Percentiles rank a stretch among this genome's conserved stretches.
Conservation (phyloP, 2,113 vertebrate genomes). For the Phocoena sinus region DNA sequence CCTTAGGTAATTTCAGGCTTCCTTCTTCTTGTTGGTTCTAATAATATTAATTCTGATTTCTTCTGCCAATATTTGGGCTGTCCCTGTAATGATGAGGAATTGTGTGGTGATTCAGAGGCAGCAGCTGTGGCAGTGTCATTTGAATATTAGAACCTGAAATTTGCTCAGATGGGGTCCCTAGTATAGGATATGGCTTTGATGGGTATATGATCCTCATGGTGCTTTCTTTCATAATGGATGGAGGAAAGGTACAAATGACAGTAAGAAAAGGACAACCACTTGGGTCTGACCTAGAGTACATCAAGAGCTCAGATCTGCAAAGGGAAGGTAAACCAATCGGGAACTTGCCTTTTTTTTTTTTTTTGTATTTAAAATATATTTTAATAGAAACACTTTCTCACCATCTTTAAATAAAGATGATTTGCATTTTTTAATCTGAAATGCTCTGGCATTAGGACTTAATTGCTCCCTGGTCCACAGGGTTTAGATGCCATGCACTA, state of each 20-base stretch:
- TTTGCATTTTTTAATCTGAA: not conserved
- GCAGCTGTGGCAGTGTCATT: not conserved
- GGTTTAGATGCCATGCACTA: constrained; percentile 80
- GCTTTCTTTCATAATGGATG: not conserved
- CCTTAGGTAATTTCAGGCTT: not conserved
- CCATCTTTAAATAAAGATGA: not conserved
- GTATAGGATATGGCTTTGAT: not conserved
- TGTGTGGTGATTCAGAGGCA: not conserved
- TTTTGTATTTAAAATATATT: not conserved
- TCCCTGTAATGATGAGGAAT: constrained; percentile 8
- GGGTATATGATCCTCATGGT: not conserved
- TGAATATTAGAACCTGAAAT: not conserved
- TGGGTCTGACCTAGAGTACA: not conserved
- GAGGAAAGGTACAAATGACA: not conserved
- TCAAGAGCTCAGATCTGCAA: not conserved
- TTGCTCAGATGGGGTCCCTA: not conserved
- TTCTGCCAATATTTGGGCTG: constrained; percentile 1
- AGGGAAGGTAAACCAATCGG: not conserved
- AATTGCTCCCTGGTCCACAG: constrained; percentile 77
- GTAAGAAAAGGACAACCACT: not conserved
- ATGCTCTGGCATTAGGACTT: not conserved
- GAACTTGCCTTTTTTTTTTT: not conserved
- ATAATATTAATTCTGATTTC: constrained; percentile 50
- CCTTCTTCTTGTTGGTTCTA: not conserved
- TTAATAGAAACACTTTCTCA: not conserved